A percentile compares a stretch with the other conserved stretches of the same genome.
These are phyloP conservation scores for Ennomos fuscantarius DNA, from an alignment of 2,888 invertebrate species.

Conservation along the genomic window DNA sequence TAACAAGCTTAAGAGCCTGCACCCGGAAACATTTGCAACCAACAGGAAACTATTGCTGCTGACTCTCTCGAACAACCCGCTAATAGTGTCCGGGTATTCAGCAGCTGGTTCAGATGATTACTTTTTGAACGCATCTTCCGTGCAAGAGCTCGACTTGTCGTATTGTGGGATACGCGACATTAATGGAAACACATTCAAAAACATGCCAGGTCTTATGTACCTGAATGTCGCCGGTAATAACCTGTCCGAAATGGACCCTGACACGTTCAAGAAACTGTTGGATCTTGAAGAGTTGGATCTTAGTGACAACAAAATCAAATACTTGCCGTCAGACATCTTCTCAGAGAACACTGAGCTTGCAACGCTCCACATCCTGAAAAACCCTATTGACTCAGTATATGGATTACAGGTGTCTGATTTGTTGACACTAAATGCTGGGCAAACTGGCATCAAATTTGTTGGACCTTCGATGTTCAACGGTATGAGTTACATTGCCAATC, in stretches of 20 bases:
- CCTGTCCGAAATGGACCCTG: conserved; percentile 85
- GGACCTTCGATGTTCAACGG: conserved; percentile 87
- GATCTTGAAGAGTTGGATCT: conserved; percentile 90
- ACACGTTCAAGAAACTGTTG: conserved; percentile 86
- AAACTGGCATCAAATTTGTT: conserved; percentile 87
- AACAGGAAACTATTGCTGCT: conserved; percentile 88
- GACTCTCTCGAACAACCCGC: conserved; percentile 88
- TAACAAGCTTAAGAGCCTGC: conserved; percentile 87
- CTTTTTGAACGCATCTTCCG: conserved; percentile 85
- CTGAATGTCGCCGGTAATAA: conserved; percentile 89
- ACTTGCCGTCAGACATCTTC: conserved; percentile 87
- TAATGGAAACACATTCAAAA: conserved; percentile 86
- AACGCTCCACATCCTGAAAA: conserved; percentile 88
- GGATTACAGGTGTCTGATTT: conserved; percentile 87
- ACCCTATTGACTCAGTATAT: conserved; percentile 87
- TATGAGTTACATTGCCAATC: conserved; percentile 86
- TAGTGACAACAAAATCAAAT: conserved; percentile 88
- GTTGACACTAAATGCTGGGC: conserved; percentile 88
- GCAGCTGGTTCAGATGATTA: conserved; percentile 70
- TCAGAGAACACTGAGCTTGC: conserved; percentile 87
- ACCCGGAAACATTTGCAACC: conserved; percentile 88
- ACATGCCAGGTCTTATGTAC: conserved; percentile 87
- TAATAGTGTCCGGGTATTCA: conserved; percentile 69
- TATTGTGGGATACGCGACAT: conserved; percentile 88
- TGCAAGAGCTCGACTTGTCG: conserved; percentile 90